phyloP scores from a whole-genome alignment of 1,140 invertebrate genomes.

The Lepidurus couesii region DNA sequence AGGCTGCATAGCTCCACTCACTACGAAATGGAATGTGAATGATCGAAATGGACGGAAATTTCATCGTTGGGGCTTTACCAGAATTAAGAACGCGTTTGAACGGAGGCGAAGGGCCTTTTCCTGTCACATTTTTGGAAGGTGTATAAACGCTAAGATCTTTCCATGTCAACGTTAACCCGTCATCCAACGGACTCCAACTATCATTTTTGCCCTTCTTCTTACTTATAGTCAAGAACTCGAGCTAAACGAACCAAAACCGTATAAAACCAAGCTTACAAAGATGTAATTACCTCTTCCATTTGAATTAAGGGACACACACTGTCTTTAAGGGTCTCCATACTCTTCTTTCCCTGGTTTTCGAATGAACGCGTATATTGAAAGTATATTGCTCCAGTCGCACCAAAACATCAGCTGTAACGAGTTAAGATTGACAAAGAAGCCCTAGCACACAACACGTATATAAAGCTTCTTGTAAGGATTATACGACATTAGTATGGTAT shows the following conservation, averaged over 20 bases:
- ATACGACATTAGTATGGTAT: not conserved
- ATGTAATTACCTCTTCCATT: not conserved
- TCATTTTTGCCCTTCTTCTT: not conserved
- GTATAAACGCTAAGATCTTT: constrained; percentile 64
- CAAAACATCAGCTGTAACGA: not conserved
- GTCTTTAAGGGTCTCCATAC: not conserved
- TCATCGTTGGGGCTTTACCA: constrained; percentile 48
- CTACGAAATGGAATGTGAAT: constrained; percentile 36
- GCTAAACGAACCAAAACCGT: not conserved
- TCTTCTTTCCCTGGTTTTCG: not conserved
- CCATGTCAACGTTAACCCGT: constrained; percentile 64
- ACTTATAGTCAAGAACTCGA: constrained; percentile 5
- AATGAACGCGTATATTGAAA: not conserved
- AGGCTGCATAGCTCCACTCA: constrained; percentile 45
- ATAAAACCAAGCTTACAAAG: not conserved
- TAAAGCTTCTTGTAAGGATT: not conserved
- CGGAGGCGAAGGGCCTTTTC: constrained; percentile 35
- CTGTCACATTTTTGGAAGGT: constrained; percentile 11
- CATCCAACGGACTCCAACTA: constrained; percentile 37
- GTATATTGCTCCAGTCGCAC: not conserved
- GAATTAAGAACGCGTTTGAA: constrained; percentile 64
- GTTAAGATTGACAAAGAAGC: not conserved
- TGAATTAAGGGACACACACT: not conserved
- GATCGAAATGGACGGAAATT: constrained; percentile 6
- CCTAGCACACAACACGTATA: not conserved